phyloP scores from a whole-genome alignment of 1,140 invertebrate species.

The Hylyphantes graminicola region DNA sequence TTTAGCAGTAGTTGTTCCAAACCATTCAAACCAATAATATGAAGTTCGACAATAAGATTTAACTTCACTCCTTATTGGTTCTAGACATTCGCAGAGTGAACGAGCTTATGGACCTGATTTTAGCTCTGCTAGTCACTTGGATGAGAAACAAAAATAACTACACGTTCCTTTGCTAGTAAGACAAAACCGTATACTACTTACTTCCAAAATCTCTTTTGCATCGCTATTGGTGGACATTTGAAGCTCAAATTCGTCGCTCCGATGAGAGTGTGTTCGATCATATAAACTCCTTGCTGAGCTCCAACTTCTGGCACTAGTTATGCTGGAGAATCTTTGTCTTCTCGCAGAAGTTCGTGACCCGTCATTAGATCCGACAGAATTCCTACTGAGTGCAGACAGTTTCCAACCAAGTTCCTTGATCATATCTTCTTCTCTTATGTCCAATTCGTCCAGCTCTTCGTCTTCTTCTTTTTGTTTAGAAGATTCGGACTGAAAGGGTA shows the following conservation, averaged over 20 bases:
- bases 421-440: constrained; percentile 12
- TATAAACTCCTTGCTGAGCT: not conserved
- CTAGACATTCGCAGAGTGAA: too few relatives aligned
- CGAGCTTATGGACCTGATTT: too few relatives aligned
- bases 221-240: not conserved
- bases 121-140: too few relatives aligned
- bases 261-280: not conserved
- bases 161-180: too few relatives aligned
- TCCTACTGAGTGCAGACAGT: constrained; percentile 1
- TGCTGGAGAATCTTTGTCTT: not conserved
- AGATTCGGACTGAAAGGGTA: not conserved
- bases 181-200: too few relatives aligned
- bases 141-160: too few relatives aligned
- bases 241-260: not conserved
- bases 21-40: too few relatives aligned
- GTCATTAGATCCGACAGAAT: constrained; percentile 2
- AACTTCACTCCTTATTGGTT: too few relatives aligned
- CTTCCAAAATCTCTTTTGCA: not conserved
- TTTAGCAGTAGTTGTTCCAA: too few relatives aligned
- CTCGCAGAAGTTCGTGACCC: not conserved
- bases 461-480: constrained; percentile 51
- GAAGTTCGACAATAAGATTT: too few relatives aligned
- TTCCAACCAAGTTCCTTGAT: not conserved
- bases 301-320: not conserved
- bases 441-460: constrained; percentile 2